These are phyloP conservation scores for Drosophila gaucha DNA, from an alignment of 2,888 invertebrate species.

Conservation along the genomic window DNA sequence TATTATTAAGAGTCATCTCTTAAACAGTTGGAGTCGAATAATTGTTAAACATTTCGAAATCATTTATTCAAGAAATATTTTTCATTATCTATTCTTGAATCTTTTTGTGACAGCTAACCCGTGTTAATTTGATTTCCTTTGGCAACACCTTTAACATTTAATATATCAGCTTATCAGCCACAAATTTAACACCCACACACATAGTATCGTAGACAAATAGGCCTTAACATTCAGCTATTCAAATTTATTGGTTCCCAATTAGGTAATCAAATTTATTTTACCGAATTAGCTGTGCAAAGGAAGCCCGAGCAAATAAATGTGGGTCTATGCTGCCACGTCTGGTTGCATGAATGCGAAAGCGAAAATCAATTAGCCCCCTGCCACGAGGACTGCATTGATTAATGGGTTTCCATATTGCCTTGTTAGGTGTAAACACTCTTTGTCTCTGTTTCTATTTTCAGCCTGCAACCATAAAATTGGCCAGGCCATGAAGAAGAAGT, in stretches of 20 bases:
- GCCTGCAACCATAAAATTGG: conserved; percentile 92
- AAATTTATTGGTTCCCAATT: conserved; percentile 78
- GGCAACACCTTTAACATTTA: conserved; percentile 41
- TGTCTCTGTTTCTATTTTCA: conserved; percentile 74
- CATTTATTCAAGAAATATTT: not conserved
- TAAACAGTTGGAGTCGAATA: no score
- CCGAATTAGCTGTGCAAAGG: conserved; percentile 57
- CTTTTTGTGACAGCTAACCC: not conserved
- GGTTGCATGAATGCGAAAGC: conserved; percentile 37
- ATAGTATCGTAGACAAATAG: conserved; percentile 38
- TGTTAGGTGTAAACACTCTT: conserved; percentile 38
- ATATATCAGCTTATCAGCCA: conserved; percentile 30
- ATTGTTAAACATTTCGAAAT: not conserved
- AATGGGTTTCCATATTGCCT: conserved; percentile 52
- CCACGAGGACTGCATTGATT: conserved; percentile 62
- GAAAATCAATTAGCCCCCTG: conserved; percentile 59
- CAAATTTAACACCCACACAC: conserved; percentile 30
- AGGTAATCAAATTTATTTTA: conserved; percentile 73
- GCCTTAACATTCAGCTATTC: conserved; percentile 38
- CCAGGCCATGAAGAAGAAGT: conserved; percentile 94
- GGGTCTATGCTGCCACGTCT: conserved; percentile 16
- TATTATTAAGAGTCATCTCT: no score
- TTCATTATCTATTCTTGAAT: not conserved
- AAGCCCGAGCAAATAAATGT: conserved; percentile 56
- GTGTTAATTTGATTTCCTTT: conserved; percentile 10